Evolutionary conservation across 2,113 vertebrate genomes (phyloP).

Genomic region (Myxocyprinus asiaticus): DNA sequence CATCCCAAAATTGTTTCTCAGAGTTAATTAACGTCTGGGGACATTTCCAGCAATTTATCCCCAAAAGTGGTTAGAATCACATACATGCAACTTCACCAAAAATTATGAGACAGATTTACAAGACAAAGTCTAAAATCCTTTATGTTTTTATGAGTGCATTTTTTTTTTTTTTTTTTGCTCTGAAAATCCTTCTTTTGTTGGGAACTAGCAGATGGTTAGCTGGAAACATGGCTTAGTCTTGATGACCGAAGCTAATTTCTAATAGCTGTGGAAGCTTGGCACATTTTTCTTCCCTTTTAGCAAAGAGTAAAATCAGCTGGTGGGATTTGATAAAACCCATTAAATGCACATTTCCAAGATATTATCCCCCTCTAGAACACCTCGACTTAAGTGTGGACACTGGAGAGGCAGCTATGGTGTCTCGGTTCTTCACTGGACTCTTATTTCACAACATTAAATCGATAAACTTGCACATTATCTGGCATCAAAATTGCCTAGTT

Average conservation of each 20-base stretch:
- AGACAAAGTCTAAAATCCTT: conserved; percentile 61
- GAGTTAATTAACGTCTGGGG: no score
- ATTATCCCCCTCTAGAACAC: neutral
- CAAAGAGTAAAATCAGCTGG: conserved; percentile 95
- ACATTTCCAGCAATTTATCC: no score
- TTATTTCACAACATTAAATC: conserved; percentile 88
- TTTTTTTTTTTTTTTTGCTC: no score
- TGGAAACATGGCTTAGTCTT: conserved; percentile 92
- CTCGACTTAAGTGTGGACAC: conserved; percentile 66
- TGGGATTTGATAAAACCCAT: conserved; percentile 90
- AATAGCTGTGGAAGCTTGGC: conserved; percentile 95
- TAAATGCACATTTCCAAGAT: conserved; percentile 83
- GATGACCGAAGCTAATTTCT: conserved; percentile 98
- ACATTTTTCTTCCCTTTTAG: conserved; percentile 80
- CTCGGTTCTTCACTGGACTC: conserved; percentile 74
- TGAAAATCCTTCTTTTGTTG: conserved; percentile 96
- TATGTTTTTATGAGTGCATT: no score
- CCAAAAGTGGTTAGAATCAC: no score
- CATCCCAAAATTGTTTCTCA: no score
- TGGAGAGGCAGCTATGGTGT: conserved; percentile 53
- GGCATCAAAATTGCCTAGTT: conserved; percentile 89
- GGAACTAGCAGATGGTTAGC: conserved; percentile 98
- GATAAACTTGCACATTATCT: conserved; percentile 96
- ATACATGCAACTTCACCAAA: no score
- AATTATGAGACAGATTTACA: conserved; percentile 41